Conservation (phyloP, 2,888 invertebrate genomes). For the Reticulitermes lucifugus region DNA sequence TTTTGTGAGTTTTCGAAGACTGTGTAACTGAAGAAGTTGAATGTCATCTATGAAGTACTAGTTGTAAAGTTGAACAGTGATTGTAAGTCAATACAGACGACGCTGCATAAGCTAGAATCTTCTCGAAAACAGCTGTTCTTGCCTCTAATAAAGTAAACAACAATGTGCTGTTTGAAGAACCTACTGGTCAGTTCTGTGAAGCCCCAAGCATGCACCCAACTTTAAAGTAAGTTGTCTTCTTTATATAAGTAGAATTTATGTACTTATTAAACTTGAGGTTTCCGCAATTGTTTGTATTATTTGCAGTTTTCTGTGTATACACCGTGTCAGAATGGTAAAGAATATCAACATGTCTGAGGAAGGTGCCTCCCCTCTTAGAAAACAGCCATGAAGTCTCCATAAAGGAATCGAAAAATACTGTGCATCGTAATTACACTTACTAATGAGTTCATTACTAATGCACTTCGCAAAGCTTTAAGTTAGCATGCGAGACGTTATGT, state of each 20-base stretch:
- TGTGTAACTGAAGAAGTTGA: not conserved
- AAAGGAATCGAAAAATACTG: too few species aligned
- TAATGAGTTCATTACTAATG: too few species aligned
- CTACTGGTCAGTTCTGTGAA: not conserved
- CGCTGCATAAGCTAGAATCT: not conserved
- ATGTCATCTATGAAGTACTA: not conserved
- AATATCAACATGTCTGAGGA: not conserved
- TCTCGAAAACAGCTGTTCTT: not conserved
- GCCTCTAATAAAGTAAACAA: not conserved
- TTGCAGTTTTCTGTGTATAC: not conserved
- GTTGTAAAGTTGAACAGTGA: not conserved
- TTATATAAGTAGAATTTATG: not conserved
- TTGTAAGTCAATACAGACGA: not conserved
- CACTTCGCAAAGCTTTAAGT: too few species aligned
- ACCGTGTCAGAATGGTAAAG: not conserved
- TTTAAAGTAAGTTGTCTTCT: not conserved
- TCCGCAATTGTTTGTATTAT: not conserved
- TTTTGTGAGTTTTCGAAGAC: not conserved
- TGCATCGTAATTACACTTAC: too few species aligned
- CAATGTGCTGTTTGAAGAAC: not conserved
- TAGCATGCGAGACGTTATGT: too few species aligned
- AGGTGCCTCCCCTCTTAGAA: not conserved
- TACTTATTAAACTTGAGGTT: not conserved
- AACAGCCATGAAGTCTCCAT: too few species aligned
- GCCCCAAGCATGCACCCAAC: not conserved